A percentile compares a stretch with the other conserved stretches of the same genome.
phyloP scores from a whole-genome alignment of 2,888 invertebrate genomes.

The Heliconius aoede region DNA sequence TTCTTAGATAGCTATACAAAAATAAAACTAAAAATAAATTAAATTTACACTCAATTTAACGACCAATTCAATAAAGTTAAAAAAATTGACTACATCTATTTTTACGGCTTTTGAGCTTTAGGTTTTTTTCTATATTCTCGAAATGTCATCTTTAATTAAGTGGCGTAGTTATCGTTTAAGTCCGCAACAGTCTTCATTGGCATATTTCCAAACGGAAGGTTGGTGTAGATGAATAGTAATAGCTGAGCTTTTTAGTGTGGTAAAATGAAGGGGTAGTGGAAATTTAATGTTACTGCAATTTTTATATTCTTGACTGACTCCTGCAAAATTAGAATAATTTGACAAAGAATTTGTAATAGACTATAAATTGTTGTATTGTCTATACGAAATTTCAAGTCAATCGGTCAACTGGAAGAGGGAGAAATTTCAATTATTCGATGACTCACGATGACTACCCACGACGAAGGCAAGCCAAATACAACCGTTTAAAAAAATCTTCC shows the following conservation, averaged over 20 bases:
- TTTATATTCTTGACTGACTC: no score
- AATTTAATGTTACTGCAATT: neutral
- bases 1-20: neutral
- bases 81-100: neutral
- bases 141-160: slow-evolving; percentile 6
- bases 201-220: slow-evolving; percentile 12
- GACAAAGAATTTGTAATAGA: neutral
- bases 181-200: slow-evolving; percentile 4
- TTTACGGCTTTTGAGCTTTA: neutral
- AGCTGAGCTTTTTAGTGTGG: neutral
- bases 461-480: neutral
- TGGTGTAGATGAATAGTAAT: neutral
- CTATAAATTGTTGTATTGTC: neutral
- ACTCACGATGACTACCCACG: no score
- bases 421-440: no score
- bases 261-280: neutral
- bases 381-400: no score
- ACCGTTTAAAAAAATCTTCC: neutral
- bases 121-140: neutral
- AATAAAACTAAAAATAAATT: neutral
- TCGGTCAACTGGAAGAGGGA: no score
- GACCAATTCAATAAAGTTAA: neutral
- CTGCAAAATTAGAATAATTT: neutral
- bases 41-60: no score
- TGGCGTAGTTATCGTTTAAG: slow-evolving; percentile 8